Conservation (phyloP, 1,140 invertebrate genomes). For the Drosophila melanica region DNA sequence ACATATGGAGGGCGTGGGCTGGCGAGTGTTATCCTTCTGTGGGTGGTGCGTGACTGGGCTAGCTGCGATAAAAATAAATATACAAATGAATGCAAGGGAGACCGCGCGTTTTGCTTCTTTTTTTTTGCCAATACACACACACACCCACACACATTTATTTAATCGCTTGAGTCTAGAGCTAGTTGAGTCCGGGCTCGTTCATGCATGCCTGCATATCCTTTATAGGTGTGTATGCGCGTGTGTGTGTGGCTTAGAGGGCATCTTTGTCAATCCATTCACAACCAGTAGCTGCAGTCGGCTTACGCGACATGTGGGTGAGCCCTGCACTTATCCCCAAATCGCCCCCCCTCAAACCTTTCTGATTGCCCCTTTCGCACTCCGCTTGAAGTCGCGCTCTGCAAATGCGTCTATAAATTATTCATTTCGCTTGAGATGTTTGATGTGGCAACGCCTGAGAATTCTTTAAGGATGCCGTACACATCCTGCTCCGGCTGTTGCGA, state of each 20-base stretch:
- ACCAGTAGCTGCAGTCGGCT: constrained; percentile 49
- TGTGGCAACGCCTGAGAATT: constrained; percentile 48
- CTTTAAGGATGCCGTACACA: constrained; percentile 29
- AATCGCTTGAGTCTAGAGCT: background rate
- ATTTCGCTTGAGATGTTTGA: constrained; percentile 82
- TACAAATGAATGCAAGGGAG: constrained; percentile 47
- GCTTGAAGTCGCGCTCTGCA: constrained; percentile 10
- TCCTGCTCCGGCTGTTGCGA: constrained; percentile 15
- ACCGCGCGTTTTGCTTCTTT: constrained; percentile 35
- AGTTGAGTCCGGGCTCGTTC: constrained; percentile 3
- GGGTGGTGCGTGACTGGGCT: no score
- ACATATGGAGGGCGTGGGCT: background rate
- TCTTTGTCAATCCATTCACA: constrained; percentile 25
- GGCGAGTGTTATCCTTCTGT: background rate
- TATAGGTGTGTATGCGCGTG: background rate
- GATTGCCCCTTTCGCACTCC: background rate
- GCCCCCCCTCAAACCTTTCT: no score
- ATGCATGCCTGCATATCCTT: constrained; percentile 27
- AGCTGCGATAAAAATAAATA: constrained; percentile 13
- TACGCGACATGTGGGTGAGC: constrained; percentile 37
- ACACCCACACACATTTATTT: background rate
- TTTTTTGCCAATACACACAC: constrained; percentile 30
- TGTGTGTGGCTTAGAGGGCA: constrained; percentile 15
- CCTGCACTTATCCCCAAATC: background rate
- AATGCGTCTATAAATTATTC: constrained; percentile 79